Evolutionary conservation across 2,888 invertebrate species (phyloP).

Genomic region (Epistrophella euchroma): DNA sequence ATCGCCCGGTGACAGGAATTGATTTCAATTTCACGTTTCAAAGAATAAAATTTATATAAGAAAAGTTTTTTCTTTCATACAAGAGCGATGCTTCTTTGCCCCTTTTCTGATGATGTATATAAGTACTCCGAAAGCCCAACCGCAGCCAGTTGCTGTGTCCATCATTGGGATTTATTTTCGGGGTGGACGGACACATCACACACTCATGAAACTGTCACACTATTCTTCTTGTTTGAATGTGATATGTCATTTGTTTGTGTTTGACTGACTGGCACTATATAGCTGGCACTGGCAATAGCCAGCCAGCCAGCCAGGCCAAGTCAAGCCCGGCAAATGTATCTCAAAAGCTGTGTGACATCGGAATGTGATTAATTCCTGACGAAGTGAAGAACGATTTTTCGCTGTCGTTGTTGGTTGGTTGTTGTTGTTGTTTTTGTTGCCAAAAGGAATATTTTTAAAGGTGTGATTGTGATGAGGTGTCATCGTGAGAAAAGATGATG

Average conservation of each 20-base stretch:
- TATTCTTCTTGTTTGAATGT: constrained; percentile 65
- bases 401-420: constrained; percentile 5
- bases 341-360: constrained; percentile 67
- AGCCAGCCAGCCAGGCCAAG: background rate
- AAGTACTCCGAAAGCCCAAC: constrained; percentile 22
- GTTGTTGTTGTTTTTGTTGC: background rate
- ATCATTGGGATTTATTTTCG: constrained; percentile 74
- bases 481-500: constrained; percentile 60
- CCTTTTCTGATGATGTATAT: background rate
- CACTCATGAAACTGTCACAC: constrained; percentile 68
- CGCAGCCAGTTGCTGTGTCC: constrained; percentile 70
- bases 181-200: constrained; percentile 69
- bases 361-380: constrained; percentile 74
- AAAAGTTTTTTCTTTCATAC: constrained; percentile 48
- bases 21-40: constrained; percentile 75
- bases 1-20: constrained; percentile 73
- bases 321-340: constrained; percentile 51
- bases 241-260: constrained; percentile 71
- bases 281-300: background rate
- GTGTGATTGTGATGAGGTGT: constrained; percentile 60
- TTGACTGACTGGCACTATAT: constrained; percentile 36
- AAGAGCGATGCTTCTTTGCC: constrained; percentile 36
- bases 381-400: constrained; percentile 50
- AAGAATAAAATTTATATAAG: constrained; percentile 63
- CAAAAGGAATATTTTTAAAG: constrained; percentile 42